Conservation (phyloP, 2,888 invertebrate species). For the Pteria penguin region DNA sequence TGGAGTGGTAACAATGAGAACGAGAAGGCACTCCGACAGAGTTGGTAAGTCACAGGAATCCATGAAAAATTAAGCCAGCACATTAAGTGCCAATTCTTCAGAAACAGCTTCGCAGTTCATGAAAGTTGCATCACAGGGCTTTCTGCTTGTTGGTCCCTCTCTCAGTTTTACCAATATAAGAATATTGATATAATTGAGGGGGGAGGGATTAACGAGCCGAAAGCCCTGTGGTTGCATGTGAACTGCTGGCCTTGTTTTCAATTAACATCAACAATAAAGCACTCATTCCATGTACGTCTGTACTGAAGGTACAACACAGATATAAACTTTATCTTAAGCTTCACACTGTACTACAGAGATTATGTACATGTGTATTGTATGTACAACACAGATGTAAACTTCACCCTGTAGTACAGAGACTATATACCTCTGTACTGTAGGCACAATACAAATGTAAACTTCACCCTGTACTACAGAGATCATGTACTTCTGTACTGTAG, state of each 20-base stretch:
- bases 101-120: no score
- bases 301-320: conserved; percentile 52
- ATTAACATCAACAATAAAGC: conserved; percentile 83
- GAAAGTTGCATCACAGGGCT: no score
- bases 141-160: no score
- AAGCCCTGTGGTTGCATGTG: no score
- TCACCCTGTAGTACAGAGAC: conserved; percentile 84
- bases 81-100: no score
- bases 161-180: no score
- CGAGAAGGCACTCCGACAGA: conserved; percentile 90
- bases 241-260: background rate
- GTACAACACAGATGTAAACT: conserved; percentile 83
- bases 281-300: no score
- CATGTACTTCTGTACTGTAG: no score
- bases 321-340: conserved; percentile 89
- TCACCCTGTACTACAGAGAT: no score
- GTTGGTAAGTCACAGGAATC: conserved; percentile 85
- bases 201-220: background rate
- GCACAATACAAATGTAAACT: background rate
- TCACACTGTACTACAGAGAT: no score
- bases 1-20: conserved; percentile 99
- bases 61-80: no score
- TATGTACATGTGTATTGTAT: conserved; percentile 25
- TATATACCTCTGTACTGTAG: conserved; percentile 89
- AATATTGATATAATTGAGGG: background rate